Percentiles rank a stretch among this genome's conserved stretches.
Conservation (phyloP, 2,113 vertebrate genomes). For the Cyanistes caeruleus region DNA sequence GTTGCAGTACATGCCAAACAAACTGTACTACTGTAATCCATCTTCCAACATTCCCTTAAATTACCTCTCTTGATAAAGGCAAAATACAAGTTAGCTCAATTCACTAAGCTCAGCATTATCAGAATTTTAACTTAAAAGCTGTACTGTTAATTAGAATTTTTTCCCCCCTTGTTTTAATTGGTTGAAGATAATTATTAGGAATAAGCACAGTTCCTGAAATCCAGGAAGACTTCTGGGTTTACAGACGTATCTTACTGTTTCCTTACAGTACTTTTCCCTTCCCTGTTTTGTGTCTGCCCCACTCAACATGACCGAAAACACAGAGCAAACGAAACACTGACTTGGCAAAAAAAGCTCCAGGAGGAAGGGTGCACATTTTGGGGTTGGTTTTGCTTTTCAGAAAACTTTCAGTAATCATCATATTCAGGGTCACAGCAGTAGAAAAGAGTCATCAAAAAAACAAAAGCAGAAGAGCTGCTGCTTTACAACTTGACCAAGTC, state of each 20-base stretch:
- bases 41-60: not conserved
- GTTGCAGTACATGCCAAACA: not conserved
- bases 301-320: not conserved
- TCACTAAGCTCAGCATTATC: not conserved
- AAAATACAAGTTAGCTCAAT: not conserved
- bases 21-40: not conserved
- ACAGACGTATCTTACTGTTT: not conserved
- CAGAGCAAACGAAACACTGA: not conserved
- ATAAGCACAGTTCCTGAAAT: not conserved
- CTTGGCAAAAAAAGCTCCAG: not conserved
- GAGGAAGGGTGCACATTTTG: not conserved
- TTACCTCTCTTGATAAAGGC: not conserved
- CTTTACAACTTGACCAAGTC: not conserved
- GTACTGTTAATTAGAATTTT: not conserved
- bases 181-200: not conserved
- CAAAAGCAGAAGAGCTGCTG: not conserved
- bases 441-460: not conserved
- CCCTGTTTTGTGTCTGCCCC: not conserved
- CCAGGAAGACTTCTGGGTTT: not conserved
- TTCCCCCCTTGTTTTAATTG: not conserved
- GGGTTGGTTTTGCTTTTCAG: not conserved
- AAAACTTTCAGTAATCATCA: not conserved
- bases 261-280: not conserved
- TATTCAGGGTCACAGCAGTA: not conserved
- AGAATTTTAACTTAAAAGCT: not conserved